Base-by-base conservation (phyloP, 2,797 vertebrate genomes). In the Helostoma temminkii region DNA sequence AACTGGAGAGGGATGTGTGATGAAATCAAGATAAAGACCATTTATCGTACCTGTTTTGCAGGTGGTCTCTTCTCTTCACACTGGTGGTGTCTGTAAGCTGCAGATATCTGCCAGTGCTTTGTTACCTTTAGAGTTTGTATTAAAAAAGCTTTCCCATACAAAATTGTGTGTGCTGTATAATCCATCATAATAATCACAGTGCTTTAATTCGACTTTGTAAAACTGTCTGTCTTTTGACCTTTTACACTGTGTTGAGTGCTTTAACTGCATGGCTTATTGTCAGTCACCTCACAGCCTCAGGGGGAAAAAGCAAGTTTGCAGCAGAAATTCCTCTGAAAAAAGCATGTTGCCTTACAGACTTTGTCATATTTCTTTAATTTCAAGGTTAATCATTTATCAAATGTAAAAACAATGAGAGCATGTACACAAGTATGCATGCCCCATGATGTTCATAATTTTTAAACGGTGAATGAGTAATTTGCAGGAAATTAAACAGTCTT, bases 401-500 rank as follows among this genome's bases (percentile, higher is more conserved):
- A n/a, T n/a, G n/a, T n/a, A n/a, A n/a, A n/a, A n/a, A n/a, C n/a
- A n/a, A n/a, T n/a, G n/a, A n/a, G n/a, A n/a, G n/a, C n/a, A n/a
- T n/a, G n/a, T n/a, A n/a, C 24, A 47, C 14, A 32, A 32, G 2
- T 45, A 1, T 14, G 10, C 28, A 30, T 30, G 28, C 49, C 9
- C 14, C 1, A 7, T 2, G 19, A 9, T 62, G 16, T 24, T 10
- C 8, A 5, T 46, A 1, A 12, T 41, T 47, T 14, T 50, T 26
- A 15, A 41, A 41, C n/a, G n/a, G n/a, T 9, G 5, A 11, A 15
- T 60, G 18, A 32, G 26, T 46, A 7, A 53, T 72, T 64, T 21
- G 34, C 25, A 36, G 9, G 9, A 48, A n/a, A 34, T 71, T 71
- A 34, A 66, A 11, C 60, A 21, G 52, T 54, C 66, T 81, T 54